Evolutionary conservation across 1,140 invertebrate species (phyloP).

Genomic region (Battus philenor): DNA sequence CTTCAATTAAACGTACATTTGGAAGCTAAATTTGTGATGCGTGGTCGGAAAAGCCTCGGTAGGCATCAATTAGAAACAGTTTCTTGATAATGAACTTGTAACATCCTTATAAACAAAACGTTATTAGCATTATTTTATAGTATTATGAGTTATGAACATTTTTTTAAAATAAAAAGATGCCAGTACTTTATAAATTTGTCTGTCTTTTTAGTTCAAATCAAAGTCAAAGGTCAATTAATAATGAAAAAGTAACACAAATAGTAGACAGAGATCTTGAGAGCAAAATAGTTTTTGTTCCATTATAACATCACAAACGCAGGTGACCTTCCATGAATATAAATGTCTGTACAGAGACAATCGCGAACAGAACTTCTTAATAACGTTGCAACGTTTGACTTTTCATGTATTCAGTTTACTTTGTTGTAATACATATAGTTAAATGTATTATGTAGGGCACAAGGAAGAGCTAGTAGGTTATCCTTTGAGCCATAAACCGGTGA

Average conservation of each 20-base stretch:
- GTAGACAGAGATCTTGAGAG: no score
- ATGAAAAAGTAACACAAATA: no score
- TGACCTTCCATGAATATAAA: not conserved
- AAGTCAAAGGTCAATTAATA: no score
- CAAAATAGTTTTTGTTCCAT: no score
- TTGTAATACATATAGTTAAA: slow-evolving; percentile 31
- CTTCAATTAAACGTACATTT: slow-evolving; percentile 33
- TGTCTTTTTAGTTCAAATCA: no score
- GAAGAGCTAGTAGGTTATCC: slow-evolving; percentile 41
- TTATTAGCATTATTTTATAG: no score
- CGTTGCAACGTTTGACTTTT: slow-evolving; percentile 20
- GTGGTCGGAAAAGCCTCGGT: slow-evolving; percentile 28
- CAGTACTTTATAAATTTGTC: no score
- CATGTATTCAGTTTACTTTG: no score
- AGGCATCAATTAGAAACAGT: slow-evolving; percentile 17
- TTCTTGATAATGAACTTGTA: slow-evolving; percentile 7
- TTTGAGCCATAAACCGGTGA: slow-evolving; percentile 45
- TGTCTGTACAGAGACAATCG: not conserved
- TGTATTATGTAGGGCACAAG: slow-evolving; percentile 35
- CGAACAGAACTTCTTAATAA: not conserved
- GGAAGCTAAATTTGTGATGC: slow-evolving; percentile 12
- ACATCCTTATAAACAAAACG: no score
- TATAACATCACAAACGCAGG: not conserved
- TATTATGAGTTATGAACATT: no score
- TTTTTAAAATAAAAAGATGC: no score